These are phyloP conservation scores for Meleagris gallopavo DNA, from an alignment of 2,113 vertebrate species.

Conservation along the genomic window DNA sequence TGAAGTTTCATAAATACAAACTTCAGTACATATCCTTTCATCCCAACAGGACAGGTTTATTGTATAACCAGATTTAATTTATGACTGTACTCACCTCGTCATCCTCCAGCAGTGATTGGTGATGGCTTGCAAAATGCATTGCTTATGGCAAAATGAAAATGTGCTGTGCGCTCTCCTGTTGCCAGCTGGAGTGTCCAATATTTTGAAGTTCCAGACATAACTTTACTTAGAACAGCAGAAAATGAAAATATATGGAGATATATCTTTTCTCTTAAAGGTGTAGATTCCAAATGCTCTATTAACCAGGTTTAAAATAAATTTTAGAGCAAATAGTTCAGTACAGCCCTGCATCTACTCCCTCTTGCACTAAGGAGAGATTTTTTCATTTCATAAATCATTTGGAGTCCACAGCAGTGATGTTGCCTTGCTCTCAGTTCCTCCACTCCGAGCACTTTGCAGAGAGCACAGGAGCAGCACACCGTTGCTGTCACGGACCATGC, in stretches of 20 bases:
- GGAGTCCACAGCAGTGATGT: background rate
- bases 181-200: background rate
- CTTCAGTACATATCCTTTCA: background rate
- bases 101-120: background rate
- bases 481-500: background rate
- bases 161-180: background rate
- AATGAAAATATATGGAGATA: background rate
- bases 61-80: background rate
- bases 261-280: background rate
- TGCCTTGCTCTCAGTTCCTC: background rate
- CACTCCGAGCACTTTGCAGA: background rate
- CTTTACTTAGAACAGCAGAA: background rate
- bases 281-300: background rate
- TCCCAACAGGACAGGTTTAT: background rate
- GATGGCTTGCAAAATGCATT: background rate
- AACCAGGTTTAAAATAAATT: background rate
- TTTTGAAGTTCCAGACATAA: background rate
- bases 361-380: background rate
- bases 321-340: background rate
- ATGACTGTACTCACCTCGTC: background rate
- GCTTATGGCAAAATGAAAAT: constrained; percentile 4
- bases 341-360: background rate
- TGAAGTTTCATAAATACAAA: constrained; percentile 14
- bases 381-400: background rate
- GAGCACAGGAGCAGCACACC: background rate